Evolutionary conservation across 1,140 invertebrate species (phyloP).

Genomic region (Drosophila mayri): DNA sequence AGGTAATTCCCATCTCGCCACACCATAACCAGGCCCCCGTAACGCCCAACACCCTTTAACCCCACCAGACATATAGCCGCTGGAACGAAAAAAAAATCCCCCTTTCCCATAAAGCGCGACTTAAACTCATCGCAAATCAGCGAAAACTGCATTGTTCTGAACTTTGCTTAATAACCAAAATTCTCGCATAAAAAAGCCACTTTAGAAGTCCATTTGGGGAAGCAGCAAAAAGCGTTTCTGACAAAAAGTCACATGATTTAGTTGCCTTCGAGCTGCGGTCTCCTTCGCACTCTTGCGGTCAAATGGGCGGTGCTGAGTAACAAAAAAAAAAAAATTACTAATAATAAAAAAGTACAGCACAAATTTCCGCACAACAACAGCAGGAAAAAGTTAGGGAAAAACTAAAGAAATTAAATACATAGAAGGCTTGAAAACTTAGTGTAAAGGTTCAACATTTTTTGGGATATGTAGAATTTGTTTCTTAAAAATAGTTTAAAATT

Average conservation of each 20-base stretch:
- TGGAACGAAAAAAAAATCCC: constrained; percentile 18
- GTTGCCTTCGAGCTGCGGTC: constrained; percentile 47
- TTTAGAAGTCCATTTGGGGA: constrained; percentile 40
- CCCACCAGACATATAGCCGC: neutral
- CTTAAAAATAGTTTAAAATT: neutral
- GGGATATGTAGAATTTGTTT: neutral
- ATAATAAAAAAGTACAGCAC: constrained; percentile 40
- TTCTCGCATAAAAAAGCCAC: constrained; percentile 63
- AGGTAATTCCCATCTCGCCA: constrained; percentile 39
- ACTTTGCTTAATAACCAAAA: constrained; percentile 68
- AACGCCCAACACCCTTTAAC: constrained; percentile 11
- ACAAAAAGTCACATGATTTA: constrained; percentile 79
- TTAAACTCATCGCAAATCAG: constrained; percentile 36
- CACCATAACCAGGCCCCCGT: constrained; percentile 9
- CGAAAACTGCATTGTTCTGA: constrained; percentile 72
- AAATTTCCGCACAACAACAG: constrained; percentile 67
- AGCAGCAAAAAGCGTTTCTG: constrained; percentile 28
- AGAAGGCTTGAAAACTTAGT: neutral
- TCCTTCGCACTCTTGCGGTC: constrained; percentile 27
- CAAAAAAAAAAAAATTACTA: constrained; percentile 10
- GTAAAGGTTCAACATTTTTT: neutral
- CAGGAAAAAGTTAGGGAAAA: constrained; percentile 59
- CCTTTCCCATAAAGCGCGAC: constrained; percentile 40
- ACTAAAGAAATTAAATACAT: constrained; percentile 42
- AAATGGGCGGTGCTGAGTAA: constrained; percentile 14